Evolutionary conservation across 2,113 vertebrate species (phyloP), one percentile per base, ranked within the genome.

Genomic region (Tragelaphus imberbis): DNA sequence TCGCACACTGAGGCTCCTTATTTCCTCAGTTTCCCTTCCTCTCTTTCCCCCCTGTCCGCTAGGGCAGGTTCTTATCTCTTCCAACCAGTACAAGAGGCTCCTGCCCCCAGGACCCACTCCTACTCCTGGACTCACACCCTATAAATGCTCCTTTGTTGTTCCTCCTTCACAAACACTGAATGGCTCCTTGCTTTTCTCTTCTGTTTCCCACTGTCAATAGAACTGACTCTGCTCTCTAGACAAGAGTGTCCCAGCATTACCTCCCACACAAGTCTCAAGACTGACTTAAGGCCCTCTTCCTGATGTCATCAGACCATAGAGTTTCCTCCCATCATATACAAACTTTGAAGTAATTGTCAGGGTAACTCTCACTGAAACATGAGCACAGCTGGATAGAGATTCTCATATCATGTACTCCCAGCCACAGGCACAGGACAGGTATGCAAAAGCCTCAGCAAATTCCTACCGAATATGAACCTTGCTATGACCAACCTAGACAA

Each of bases 361-460:
- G 23, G 1, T 17, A 61, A 51, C 79, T 90, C 28, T 84, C 49
- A 82, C 27, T 49, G 77, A 86, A 85, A 40, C 14, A 21, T 13
- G n/a, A 82, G 25, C 8, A 77, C 21, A n/a, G 15, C 12, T 56
- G 36, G 49, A 63, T 9, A 55, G 14, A 58, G 40, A 47, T 5
- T 13, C 4, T 3, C 40, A 6, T 23, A 28, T 11, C 1, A 9
- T n/a, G 7, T 27, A 71, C 28, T 44, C 51, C 44, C 27, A 51
- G 12, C 13, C 15, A 27, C 21, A 0, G 36, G 33, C 16, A n/a
- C 55, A n/a, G 19, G 30, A 81, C 2, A 15, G n/a, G 53, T 15
- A 59, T 0, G 7, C 7, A 1, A 0, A 44, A 11, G 4, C 44
- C 33, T 47, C 51, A 68, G 14, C 13, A 59, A 65, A 36, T 71